Percentiles rank a stretch among this genome's conserved stretches.
Conservation (phyloP, 1,140 invertebrate species). For the Eciton burchellii region DNA sequence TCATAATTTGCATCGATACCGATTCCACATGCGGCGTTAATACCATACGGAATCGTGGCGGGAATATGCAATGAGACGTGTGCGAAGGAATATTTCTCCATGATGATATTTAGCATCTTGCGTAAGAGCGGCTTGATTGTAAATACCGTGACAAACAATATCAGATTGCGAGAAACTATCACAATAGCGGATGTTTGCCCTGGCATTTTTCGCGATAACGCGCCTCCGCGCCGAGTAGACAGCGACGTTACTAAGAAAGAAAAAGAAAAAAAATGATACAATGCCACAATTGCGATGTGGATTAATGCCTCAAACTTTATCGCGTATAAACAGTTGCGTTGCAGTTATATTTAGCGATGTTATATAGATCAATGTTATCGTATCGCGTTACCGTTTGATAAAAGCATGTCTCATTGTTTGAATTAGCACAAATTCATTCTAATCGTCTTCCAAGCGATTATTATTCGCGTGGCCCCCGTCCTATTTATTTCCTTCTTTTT, state of each 20-base stretch:
- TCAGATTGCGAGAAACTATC: background rate
- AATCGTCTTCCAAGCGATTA: background rate
- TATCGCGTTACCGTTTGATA: conserved; percentile 42
- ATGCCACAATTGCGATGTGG: conserved; percentile 7
- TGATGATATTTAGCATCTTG: background rate
- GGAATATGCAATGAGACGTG: background rate
- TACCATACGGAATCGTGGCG: background rate
- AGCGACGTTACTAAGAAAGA: conserved; percentile 15
- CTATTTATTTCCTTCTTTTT: no score
- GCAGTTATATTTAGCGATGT: conserved; percentile 39
- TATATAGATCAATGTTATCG: conserved; percentile 44
- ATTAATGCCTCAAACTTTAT: conserved; percentile 49
- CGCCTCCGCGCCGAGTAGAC: background rate
- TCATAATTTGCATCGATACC: conserved; percentile 19
- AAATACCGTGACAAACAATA: conserved; percentile 2
- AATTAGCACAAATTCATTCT: conserved; percentile 17
- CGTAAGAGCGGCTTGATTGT: background rate
- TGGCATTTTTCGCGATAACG: background rate
- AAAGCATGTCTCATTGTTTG: conserved; percentile 29
- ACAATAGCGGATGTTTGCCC: background rate
- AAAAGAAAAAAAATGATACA: conserved; percentile 20
- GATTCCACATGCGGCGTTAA: conserved; percentile 2
- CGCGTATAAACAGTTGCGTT: conserved; percentile 49
- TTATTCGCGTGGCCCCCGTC: background rate
- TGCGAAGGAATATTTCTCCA: background rate